A percentile compares a stretch with the other conserved stretches of the same genome.
Evolutionary conservation across 2,797 vertebrate genomes (phyloP).

Genomic region (Protonibea diacanthus): DNA sequence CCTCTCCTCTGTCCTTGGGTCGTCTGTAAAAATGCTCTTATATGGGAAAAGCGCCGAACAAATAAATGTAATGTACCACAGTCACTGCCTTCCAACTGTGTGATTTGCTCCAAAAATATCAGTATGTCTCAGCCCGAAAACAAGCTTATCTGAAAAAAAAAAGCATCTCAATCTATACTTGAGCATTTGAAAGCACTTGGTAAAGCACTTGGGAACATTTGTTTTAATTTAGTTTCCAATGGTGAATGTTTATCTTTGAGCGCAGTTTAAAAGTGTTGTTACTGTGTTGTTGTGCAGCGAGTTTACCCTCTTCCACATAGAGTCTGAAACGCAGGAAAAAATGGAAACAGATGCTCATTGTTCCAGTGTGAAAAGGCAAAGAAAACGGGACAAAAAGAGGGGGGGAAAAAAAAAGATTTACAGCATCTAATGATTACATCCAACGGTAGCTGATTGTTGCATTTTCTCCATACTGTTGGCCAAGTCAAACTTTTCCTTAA

Average conservation of each 20-base stretch:
- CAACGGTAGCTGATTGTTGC: constrained; percentile 61
- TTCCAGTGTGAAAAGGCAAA: constrained; percentile 68
- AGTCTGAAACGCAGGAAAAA: constrained; percentile 76
- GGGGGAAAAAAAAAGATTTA: constrained; percentile 63
- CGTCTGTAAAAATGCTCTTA: constrained; percentile 63
- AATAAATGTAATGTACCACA: constrained; percentile 65
- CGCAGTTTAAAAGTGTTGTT: constrained; percentile 69
- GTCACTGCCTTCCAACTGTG: constrained; percentile 66
- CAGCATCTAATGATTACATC: constrained; percentile 69
- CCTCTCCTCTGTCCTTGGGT: constrained; percentile 58
- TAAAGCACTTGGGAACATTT: constrained; percentile 70
- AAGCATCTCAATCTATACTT: constrained; percentile 53
- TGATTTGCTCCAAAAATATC: constrained; percentile 72
- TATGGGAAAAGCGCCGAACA: constrained; percentile 61
- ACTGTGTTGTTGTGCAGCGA: constrained; percentile 69
- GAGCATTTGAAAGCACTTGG: constrained; percentile 58
- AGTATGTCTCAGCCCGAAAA: constrained; percentile 45
- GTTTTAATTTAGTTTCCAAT: constrained; percentile 73
- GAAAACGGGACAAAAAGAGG: constrained; percentile 23
- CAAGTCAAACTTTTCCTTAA: constrained; percentile 20
- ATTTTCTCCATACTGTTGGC: constrained; percentile 49
- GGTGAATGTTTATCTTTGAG: constrained; percentile 71
- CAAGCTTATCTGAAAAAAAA: constrained; percentile 67
- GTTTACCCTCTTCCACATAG: constrained; percentile 51
- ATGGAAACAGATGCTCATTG: constrained; percentile 86